Base-by-base conservation (phyloP, 2,113 vertebrate genomes). In the Chloropsis cyanopogon region DNA sequence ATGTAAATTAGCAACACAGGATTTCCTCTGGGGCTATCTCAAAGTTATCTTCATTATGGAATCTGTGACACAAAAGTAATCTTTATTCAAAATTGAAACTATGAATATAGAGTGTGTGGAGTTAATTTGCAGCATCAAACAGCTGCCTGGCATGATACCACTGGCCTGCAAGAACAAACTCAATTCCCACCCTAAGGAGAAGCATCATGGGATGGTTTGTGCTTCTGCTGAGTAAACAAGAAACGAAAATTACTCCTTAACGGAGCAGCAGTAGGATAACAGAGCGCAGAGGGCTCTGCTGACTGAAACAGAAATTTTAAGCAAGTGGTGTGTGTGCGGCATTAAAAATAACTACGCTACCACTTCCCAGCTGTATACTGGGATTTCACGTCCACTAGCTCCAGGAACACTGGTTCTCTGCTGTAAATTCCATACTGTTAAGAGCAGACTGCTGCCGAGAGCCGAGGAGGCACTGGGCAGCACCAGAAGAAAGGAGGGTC, bases 81-180 rank as follows among this genome's bases (percentile, higher is more conserved):
- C 66, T 65, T 78, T 54, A 70, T 53, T 69, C 31, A 7, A 3
- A 81, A 54, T 37, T 49, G 46, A 37, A 86, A 64, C 20, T 22
- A 23, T 33, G 39, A 21, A 14, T 17, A 18, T 0, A 35, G n/a
- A 33, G 20, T 0, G 0, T 1, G 23, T 35, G 39, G 15, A 57
- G 28, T 18, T 24, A 65, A 41, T 68, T 5, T 39, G 63, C 35
- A 49, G 66, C 44, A 37, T 41, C 11, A 26, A 57, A n/a, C 21
- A 39, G 46, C 35, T 3, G 25, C 7, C 33, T 10, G 33, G n/a
- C 61, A 76, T n/a, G 33, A 7, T 0, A 41, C 14, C 0, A 21
- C 63, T 11, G n/a, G 28, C 4, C 72, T 28, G 31, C 0, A 0
- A 46, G 60, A 50, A 26, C 15, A 54, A 61, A 42, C 2, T 22